Base-by-base conservation (phyloP, 2,113 vertebrate genomes). In the Bubo blakistoni region DNA sequence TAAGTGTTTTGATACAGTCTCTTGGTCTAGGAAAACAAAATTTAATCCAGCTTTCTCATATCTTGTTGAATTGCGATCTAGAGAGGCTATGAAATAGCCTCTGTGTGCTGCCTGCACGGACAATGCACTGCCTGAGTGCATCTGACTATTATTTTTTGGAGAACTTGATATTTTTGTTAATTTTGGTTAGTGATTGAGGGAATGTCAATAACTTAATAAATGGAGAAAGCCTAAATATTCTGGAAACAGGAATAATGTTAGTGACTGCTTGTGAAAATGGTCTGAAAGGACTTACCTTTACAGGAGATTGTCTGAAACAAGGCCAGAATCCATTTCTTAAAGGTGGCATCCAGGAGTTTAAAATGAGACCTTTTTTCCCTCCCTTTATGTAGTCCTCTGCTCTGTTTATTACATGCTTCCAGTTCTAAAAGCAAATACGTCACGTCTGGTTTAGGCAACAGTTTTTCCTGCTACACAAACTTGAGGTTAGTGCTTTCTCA, bases 51-150 rank as follows among this genome's bases (percentile, higher is more conserved):
- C 11, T 90, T 86, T 91, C 38, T 57, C 46, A 24, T 27, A 47
- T 34, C 36, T 58, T 32, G 26, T 29, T 46, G n/a, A 81, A 57
- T 32, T 69, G 36, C 0, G 0, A 16, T 88, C 32, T 38, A 5
- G 52, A 32, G 57, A 34, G 38, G 32, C 26, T 82, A 5, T 63
- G 44, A 20, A 44, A 67, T 10, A 40, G 12, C 63, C 16, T 44
- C 44, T 44, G 44, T 44, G 16, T 16, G 7, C 44, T 44, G 44
- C 44, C 44, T 44, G 44, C 44, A 44, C 6, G 44, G 16, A 11
- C 32, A 76, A 0, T 10, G 30, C 3, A 0, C 32, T 72, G 47
- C 19, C 13, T 9, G 10, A 13, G 24, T 71, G 44, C 32, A 66
- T 81, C 77, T 81, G 25, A 38, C 61, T 19, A 13, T 54, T 46